Conservation (phyloP, 2,888 invertebrate species). For the Xestia xanthographa region DNA sequence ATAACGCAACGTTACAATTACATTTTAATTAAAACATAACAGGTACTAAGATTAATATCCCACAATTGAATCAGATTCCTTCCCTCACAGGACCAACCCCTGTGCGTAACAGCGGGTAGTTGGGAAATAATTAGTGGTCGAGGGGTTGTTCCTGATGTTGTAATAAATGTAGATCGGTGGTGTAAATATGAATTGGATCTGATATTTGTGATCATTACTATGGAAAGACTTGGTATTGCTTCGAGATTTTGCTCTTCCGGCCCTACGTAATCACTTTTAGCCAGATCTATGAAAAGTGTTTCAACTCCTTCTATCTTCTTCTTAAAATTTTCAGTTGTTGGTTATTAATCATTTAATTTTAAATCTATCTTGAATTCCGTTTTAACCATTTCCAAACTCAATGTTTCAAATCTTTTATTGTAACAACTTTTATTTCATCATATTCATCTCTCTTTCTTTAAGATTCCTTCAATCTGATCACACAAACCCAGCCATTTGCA, state of each 20-base stretch:
- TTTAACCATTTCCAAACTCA: not conserved
- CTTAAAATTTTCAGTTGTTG: not conserved
- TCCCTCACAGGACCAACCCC: constrained; percentile 37
- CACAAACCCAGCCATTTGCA: not conserved
- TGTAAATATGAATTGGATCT: not conserved
- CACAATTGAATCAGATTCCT: constrained; percentile 33
- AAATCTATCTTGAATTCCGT: no score
- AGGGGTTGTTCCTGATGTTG: constrained; percentile 28
- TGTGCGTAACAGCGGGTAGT: constrained; percentile 44
- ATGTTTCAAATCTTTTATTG: not conserved
- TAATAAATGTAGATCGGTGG: constrained; percentile 26
- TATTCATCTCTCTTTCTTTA: not conserved
- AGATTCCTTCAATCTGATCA: not conserved
- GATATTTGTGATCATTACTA: not conserved
- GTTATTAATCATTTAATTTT: no score
- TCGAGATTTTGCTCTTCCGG: not conserved
- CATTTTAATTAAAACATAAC: constrained; percentile 44
- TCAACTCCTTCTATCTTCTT: not conserved
- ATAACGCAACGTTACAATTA: not conserved
- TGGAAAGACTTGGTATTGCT: not conserved
- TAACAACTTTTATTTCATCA: not conserved
- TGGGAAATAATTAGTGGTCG: constrained; percentile 56
- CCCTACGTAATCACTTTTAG: no score
- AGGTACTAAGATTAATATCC: constrained; percentile 52
- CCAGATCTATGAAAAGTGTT: not conserved